phyloP scores from a whole-genome alignment of 92 coral and sea anemone genomes.

The Epizoanthus fatuus region DNA sequence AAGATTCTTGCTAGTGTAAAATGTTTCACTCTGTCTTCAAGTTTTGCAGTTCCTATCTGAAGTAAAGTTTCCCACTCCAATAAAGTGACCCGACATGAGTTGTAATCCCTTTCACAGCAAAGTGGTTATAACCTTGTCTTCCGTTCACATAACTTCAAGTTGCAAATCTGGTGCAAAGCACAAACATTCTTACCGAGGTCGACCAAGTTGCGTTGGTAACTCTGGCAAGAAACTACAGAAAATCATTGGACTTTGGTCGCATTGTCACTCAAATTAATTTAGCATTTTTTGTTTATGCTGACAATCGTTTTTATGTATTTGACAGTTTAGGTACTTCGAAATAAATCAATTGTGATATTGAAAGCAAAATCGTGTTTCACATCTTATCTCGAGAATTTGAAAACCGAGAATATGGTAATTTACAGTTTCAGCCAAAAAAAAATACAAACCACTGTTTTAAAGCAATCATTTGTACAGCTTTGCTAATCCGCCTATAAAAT shows the following conservation, averaged over 20 bases:
- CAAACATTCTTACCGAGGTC: slow-evolving; percentile 3
- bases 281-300: background rate
- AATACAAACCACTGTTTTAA: background rate
- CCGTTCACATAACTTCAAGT: slow-evolving; percentile 8
- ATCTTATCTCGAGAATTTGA: background rate
- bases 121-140: background rate
- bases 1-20: no score
- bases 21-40: no score
- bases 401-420: background rate
- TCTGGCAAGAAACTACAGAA: background rate
- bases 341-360: no score
- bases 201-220: slow-evolving; percentile 4
- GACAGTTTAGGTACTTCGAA: no score
- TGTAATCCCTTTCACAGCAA: slow-evolving; percentile 1
- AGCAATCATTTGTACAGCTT: slow-evolving; percentile 36
- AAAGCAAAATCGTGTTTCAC: no score
- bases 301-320: no score
- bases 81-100: no score
- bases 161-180: background rate
- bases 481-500: background rate
- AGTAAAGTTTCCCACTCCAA: background rate
- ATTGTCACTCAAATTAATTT: background rate
- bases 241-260: background rate
- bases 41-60: background rate
- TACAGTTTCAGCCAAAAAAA: background rate